phyloP scores from a whole-genome alignment of 2,113 vertebrate species.

The Centrocercus urophasianus region DNA sequence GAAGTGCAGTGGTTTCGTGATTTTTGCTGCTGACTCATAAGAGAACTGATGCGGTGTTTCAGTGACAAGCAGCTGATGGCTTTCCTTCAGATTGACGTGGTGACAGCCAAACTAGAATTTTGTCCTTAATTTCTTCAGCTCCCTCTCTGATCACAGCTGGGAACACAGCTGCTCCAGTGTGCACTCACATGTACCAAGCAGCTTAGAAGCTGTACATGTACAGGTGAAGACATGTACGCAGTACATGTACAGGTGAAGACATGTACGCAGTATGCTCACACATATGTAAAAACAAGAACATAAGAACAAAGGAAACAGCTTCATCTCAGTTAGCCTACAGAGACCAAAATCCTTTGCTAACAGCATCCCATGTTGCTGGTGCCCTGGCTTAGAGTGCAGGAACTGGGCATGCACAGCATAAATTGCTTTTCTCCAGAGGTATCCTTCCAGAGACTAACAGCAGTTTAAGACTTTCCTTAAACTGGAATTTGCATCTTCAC shows the following conservation, averaged over 20 bases:
- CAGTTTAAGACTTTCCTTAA: background rate
- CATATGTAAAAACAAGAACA: background rate
- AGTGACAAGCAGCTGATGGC: background rate
- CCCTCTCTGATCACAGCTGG: background rate
- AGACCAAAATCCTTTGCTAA: background rate
- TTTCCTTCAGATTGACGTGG: background rate
- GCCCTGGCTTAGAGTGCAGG: background rate
- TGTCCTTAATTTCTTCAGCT: background rate
- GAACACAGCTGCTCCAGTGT: background rate
- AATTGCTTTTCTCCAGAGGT: background rate
- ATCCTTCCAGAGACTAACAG: background rate
- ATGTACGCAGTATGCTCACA: background rate
- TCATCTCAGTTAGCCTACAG: background rate
- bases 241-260: accelerated
- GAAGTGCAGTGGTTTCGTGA: background rate
- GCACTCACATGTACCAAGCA: background rate
- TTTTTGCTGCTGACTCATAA: background rate
- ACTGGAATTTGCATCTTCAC: background rate
- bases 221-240: accelerated
- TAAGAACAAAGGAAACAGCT: background rate
- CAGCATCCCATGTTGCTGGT: background rate
- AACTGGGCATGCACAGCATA: background rate
- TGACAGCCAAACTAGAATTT: background rate
- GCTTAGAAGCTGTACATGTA: background rate
- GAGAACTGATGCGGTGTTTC: background rate